Base-by-base conservation (phyloP, 2,113 vertebrate genomes). In the Pterophyllum scalare region DNA sequence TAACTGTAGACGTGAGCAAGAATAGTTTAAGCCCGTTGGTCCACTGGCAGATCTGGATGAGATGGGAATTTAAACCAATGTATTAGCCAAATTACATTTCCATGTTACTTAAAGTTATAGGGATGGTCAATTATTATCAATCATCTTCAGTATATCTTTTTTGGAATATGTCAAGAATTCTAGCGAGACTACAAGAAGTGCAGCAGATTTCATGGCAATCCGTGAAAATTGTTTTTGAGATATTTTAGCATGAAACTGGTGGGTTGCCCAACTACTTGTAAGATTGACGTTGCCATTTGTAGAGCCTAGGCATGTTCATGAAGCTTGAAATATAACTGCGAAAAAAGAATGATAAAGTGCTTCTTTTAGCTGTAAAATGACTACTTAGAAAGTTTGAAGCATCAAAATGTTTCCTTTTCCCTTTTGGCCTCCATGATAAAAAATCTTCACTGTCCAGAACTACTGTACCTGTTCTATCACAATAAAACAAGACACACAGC, bases 151-250 rank as follows among this genome's bases (percentile, higher is more conserved):
- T 8, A 4, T 2, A 7, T 7, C 17, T 20, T 72, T 46, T 49
- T 31, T 1, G 13, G 43, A 52, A 5, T 72, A 72, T 52, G 24
- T 9, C 52, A 54, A 20, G 52, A 54, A 8, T 10, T n/a, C 19
- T n/a, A 54, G 52, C 10, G 28, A 31, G 17, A 20, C 43, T 31
- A 70, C 6, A 20, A 49, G 65, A 49, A 70, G 28, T n/a, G 64
- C 28, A 3, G 43, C 10, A 31, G 24, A 70, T 49, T 70, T 70
- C 65, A 0, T 1, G 2, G 24, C 26, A 52, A 31, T 72, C 3
- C 3, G 52, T 72, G 46, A 72, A 72, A 72, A 72, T 52, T 3
- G 43, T 72, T 72, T 52, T 72, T 52, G 26, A 72, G 46, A 54
- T 52, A 31, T 43, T 0, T 52, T 11, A 52, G 17, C 46, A 13